Percentiles rank a stretch among this genome's conserved stretches.
These are phyloP conservation scores for Spheniscus humboldti DNA, from an alignment of 2,797 vertebrate genomes.

Conservation along the genomic window DNA sequence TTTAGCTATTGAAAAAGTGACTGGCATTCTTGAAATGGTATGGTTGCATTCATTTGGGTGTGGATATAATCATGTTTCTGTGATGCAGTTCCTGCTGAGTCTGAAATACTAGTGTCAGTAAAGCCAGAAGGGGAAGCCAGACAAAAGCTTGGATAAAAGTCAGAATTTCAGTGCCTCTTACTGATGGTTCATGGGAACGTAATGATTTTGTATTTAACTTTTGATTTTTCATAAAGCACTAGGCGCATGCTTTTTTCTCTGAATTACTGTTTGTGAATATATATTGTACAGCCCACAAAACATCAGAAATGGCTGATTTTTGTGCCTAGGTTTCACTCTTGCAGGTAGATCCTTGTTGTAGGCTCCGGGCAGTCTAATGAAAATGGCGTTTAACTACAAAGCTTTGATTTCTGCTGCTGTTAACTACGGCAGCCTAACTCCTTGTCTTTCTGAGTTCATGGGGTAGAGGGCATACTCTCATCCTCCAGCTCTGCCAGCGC, in stretches of 20 bases:
- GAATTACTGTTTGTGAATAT: neutral
- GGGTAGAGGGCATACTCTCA: neutral
- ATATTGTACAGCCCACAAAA: neutral
- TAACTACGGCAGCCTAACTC: neutral
- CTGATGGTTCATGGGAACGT: conserved; percentile 14
- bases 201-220: neutral
- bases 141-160: conserved; percentile 50
- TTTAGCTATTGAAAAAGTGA: neutral
- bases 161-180: conserved; percentile 16
- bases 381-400: neutral
- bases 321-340: neutral
- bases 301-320: neutral
- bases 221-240: neutral
- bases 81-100: conserved; percentile 30
- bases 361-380: neutral
- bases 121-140: conserved; percentile 40
- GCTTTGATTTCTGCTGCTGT: neutral
- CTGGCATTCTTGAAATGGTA: neutral
- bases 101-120: conserved; percentile 51
- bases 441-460: neutral
- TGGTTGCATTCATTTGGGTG: conserved; percentile 10
- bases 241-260: neutral
- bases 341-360: neutral
- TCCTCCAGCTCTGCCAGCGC: neutral
- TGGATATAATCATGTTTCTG: conserved; percentile 18